phyloP scores from a whole-genome alignment of 1,140 invertebrate species.

The Mactra quadrangularis region DNA sequence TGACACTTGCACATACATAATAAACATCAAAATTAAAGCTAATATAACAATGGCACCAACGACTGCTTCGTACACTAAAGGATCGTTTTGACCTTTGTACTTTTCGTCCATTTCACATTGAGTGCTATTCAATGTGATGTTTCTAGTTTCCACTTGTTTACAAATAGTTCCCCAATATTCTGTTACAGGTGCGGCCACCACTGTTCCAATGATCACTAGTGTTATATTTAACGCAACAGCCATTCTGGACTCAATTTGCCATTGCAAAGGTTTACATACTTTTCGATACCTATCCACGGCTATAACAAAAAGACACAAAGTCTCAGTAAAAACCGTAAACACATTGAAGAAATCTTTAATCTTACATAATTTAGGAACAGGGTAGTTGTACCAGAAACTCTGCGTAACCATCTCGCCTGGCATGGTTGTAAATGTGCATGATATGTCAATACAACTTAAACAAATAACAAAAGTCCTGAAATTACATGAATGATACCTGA shows the following conservation, averaged over 20 bases:
- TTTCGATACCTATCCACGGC: conserved; percentile 69
- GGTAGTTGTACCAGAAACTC: conserved; percentile 70
- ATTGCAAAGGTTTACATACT: conserved; percentile 63
- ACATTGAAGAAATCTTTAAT: conserved; percentile 62
- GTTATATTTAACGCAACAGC: neutral
- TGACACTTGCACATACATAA: neutral
- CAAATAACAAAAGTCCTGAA: conserved; percentile 66
- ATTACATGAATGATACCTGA: conserved; percentile 56
- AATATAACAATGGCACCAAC: neutral
- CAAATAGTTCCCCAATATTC: conserved; percentile 15
- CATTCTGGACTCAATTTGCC: conserved; percentile 53
- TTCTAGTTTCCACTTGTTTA: neutral
- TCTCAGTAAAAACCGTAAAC: conserved; percentile 63
- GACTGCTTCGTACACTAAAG: neutral
- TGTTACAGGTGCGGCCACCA: neutral
- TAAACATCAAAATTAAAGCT: neutral
- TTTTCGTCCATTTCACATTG: conserved; percentile 31
- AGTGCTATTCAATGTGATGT: neutral
- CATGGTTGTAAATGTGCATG: conserved; percentile 64
- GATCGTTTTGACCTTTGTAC: neutral
- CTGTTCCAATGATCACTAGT: neutral
- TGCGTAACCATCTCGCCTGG: conserved; percentile 70
- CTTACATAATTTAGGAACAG: conserved; percentile 60
- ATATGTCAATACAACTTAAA: conserved; percentile 65
- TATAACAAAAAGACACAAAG: conserved; percentile 62